phyloP scores from a whole-genome alignment of 2,797 vertebrate genomes.

The Tiaroga cobitis region DNA sequence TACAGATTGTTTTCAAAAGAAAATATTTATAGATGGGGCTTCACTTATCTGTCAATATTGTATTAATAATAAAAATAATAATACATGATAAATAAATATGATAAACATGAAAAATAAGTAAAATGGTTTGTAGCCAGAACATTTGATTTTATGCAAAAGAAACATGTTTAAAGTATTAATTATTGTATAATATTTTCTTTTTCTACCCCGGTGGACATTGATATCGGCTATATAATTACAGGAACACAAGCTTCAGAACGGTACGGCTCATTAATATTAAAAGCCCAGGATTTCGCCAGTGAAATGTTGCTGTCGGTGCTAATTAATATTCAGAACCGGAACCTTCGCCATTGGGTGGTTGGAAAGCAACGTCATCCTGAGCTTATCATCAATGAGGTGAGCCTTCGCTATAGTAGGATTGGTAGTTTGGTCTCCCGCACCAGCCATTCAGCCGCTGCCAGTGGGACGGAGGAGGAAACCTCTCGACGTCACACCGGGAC shows the following conservation, averaged over 20 bases:
- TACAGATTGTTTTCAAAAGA: no score
- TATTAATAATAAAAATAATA: background rate
- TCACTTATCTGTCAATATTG: background rate
- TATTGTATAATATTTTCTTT: background rate
- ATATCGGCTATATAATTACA: background rate
- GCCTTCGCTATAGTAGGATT: constrained; percentile 13
- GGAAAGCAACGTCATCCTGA: background rate
- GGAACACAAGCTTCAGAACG: background rate
- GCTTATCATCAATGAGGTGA: background rate
- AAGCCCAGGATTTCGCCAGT: background rate
- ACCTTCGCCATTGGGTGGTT: background rate
- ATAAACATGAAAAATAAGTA: background rate
- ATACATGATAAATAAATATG: background rate
- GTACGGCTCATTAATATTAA: background rate
- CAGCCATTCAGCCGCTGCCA: constrained; percentile 55
- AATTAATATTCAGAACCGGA: constrained; percentile 1
- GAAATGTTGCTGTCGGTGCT: background rate
- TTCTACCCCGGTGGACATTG: background rate
- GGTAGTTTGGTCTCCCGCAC: constrained; percentile 59
- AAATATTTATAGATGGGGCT: background rate
- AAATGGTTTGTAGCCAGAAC: background rate
- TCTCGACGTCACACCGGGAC: constrained; percentile 73
- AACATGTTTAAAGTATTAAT: background rate
- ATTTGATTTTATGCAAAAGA: background rate
- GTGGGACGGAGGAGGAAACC: constrained; percentile 65